Percentiles rank a stretch among this genome's conserved stretches.
These are phyloP conservation scores for Tenthredo scrophulariae DNA, from an alignment of 2,888 invertebrate species.

Conservation along the genomic window DNA sequence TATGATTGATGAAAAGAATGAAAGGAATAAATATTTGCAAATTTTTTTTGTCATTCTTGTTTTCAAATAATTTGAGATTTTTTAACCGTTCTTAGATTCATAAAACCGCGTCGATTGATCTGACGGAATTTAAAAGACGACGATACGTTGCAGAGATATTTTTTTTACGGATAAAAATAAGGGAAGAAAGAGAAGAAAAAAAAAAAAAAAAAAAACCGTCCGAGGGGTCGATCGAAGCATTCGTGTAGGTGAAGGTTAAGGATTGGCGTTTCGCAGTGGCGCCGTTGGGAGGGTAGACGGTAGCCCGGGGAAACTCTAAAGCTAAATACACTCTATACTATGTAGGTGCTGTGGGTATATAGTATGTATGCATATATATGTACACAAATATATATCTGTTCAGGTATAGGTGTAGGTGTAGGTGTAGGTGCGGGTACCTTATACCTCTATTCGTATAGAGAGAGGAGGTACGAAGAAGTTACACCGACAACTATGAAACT, in stretches of 20 bases:
- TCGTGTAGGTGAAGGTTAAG: slow-evolving; percentile 41
- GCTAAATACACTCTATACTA: neutral
- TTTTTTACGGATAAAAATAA: neutral
- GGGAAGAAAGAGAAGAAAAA: neutral
- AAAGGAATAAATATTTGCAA: too few relatives aligned
- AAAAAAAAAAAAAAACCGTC: neutral
- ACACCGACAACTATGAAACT: neutral
- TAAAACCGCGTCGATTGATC: too few relatives aligned
- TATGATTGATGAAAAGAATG: too few relatives aligned
- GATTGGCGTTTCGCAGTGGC: slow-evolving; percentile 20
- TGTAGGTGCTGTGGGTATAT: neutral
- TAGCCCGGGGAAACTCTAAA: neutral
- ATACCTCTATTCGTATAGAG: neutral
- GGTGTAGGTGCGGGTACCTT: neutral
- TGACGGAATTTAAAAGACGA: too few relatives aligned
- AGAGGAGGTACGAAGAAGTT: neutral
- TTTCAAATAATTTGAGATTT: too few relatives aligned
- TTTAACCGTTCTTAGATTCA: too few relatives aligned
- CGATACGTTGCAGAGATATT: too few relatives aligned
- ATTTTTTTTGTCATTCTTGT: too few relatives aligned
- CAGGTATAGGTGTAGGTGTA: neutral
- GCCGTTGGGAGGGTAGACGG: slow-evolving; percentile 26
- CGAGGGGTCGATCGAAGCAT: neutral
- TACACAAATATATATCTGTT: neutral
- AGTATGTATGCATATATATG: neutral